A percentile compares a stretch with the other conserved stretches of the same genome.
Evolutionary conservation across 2,113 vertebrate genomes (phyloP).

Genomic region (Elanus axillaris): DNA sequence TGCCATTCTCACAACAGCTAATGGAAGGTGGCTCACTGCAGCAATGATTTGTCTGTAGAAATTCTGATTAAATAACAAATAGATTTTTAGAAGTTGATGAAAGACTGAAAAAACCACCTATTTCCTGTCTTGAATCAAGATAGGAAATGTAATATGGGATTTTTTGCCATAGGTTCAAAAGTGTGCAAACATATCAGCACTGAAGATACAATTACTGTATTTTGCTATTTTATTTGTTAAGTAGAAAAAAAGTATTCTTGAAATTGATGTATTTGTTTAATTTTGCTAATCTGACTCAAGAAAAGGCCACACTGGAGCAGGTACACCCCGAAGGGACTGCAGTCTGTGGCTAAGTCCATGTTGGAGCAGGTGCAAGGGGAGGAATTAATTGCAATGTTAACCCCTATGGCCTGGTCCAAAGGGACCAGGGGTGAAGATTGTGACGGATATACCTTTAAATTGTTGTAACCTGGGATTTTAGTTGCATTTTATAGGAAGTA

Average conservation of each 20-base stretch:
- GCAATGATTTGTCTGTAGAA: background rate
- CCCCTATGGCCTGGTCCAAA: background rate
- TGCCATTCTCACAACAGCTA: background rate
- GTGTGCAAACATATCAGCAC: background rate
- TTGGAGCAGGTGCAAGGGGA: background rate
- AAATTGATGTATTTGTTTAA: background rate
- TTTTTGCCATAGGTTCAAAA: background rate
- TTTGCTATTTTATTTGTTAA: background rate
- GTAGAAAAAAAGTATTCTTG: background rate
- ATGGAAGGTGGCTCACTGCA: background rate
- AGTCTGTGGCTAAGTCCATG: background rate
- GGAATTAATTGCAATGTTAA: background rate
- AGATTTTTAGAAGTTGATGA: background rate
- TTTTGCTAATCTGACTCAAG: background rate
- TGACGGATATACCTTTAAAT: background rate
- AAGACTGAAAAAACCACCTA: background rate
- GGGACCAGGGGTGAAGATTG: background rate
- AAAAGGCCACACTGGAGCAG: background rate
- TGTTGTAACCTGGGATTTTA: background rate
- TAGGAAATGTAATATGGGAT: background rate
- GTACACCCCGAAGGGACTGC: background rate
- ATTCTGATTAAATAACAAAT: background rate
- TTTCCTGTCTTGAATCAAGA: background rate
- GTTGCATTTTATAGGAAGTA: background rate
- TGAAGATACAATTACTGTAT: background rate